phyloP scores from a whole-genome alignment of 2,888 invertebrate genomes.

The Spodoptera picta region DNA sequence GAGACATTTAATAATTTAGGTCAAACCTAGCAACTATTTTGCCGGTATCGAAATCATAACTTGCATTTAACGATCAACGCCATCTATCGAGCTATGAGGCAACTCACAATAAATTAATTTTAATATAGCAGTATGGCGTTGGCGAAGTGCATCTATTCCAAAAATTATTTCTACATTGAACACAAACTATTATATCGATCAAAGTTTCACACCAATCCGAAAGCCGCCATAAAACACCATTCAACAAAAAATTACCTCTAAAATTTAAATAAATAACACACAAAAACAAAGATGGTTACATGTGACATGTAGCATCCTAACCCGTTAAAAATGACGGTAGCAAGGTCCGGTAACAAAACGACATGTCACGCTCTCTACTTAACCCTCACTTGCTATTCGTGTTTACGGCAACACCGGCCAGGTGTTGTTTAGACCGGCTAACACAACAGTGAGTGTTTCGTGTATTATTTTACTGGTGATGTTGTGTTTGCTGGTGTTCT shows the following conservation, averaged over 20 bases:
- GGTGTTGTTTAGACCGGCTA: not conserved
- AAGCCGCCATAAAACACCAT: not conserved
- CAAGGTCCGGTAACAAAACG: constrained; percentile 59
- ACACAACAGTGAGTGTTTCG: constrained; percentile 20
- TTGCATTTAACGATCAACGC: too few species aligned
- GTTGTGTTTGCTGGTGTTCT: not conserved
- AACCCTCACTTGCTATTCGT: constrained; percentile 60
- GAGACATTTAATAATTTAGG: too few species aligned
- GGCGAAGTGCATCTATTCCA: too few species aligned
- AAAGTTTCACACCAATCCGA: too few species aligned
- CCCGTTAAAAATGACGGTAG: constrained; percentile 56
- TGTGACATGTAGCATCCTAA: constrained; percentile 47
- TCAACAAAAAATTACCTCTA: not conserved
- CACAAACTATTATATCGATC: too few species aligned
- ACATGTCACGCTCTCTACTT: constrained; percentile 61
- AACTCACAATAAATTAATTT: too few species aligned
- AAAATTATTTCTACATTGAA: too few species aligned
- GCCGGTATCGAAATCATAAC: too few species aligned
- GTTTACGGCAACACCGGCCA: constrained; percentile 38
- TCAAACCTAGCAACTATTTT: too few species aligned
- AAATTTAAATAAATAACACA: not conserved
- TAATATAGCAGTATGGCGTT: too few species aligned
- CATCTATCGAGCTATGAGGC: too few species aligned
- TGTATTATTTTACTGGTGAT: constrained; percentile 3
- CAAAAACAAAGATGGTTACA: constrained; percentile 12